phyloP scores from a whole-genome alignment of 35 echinoderm and acorn worm genomes.

The Lytechinus variegatus region DNA sequence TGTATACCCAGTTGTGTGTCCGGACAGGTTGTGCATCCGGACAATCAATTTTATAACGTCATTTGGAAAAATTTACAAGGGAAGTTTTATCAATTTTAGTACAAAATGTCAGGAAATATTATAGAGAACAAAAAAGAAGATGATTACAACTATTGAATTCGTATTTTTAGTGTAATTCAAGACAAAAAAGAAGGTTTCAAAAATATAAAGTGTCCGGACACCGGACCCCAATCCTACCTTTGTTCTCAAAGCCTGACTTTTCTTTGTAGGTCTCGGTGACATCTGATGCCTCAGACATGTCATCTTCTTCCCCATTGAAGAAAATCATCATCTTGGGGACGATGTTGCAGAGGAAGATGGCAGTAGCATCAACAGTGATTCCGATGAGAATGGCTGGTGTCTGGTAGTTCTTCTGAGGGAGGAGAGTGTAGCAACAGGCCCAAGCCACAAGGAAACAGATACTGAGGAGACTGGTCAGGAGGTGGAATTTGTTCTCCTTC shows the following conservation, averaged over 20 bases:
- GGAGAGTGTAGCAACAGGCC: constrained; percentile 33
- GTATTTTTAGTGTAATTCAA: too few species aligned
- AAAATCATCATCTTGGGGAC: background rate
- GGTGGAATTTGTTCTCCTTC: background rate
- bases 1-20: too few species aligned
- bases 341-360: constrained; percentile 13
- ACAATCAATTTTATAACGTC: too few species aligned
- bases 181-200: background rate
- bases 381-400: constrained; percentile 41
- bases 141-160: too few species aligned
- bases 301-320: background rate
- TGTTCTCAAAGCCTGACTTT: background rate
- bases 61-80: too few species aligned
- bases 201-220: too few species aligned
- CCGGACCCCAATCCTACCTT: too few species aligned
- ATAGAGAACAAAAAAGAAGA: too few species aligned
- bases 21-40: too few species aligned
- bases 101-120: too few species aligned
- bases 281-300: background rate
- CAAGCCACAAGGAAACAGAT: constrained; percentile 37
- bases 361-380: constrained; percentile 19
- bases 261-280: background rate
- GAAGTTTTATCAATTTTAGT: too few species aligned
- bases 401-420: background rate
- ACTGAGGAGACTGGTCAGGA: constrained; percentile 23